phyloP scores from a whole-genome alignment of 1,140 invertebrate genomes.

The Vollenhovia emeryi region DNA sequence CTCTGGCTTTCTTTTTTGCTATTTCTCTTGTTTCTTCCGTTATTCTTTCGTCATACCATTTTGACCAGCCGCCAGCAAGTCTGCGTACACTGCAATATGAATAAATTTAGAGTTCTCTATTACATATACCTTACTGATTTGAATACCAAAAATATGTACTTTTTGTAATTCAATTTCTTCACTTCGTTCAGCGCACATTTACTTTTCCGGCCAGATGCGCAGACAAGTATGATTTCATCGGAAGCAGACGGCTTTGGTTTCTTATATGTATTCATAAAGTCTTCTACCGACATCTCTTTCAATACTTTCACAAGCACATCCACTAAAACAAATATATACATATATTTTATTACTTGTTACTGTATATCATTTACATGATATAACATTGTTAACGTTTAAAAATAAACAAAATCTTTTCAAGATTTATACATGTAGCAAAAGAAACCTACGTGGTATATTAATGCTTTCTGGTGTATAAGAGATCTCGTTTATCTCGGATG shows the following conservation, averaged over 20 bases:
- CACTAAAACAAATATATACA: constrained; percentile 79
- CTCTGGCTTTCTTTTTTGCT: not conserved
- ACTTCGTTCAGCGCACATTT: constrained; percentile 87
- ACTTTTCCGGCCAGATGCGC: constrained; percentile 87
- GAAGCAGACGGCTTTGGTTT: constrained; percentile 86
- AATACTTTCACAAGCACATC: constrained; percentile 77
- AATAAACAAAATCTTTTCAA: constrained; percentile 46
- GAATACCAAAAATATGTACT: constrained; percentile 79
- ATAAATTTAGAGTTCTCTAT: not conserved
- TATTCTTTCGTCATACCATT: no score
- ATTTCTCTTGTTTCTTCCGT: constrained; percentile 41
- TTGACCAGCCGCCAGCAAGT: constrained; percentile 81
- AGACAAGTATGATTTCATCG: constrained; percentile 87
- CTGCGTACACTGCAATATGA: constrained; percentile 78
- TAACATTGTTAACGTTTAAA: constrained; percentile 11
- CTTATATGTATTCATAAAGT: constrained; percentile 83
- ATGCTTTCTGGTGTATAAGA: constrained; percentile 88
- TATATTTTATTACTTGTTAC: constrained; percentile 7
- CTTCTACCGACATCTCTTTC: constrained; percentile 72
- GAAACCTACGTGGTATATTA: constrained; percentile 88
- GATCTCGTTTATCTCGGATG: constrained; percentile 88
- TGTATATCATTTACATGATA: not conserved
- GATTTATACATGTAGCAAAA: constrained; percentile 14
- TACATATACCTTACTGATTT: not conserved
- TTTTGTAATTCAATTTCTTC: constrained; percentile 86